phyloP scores from a whole-genome alignment of 2,888 invertebrate species.

The Tetranychus piercei region DNA sequence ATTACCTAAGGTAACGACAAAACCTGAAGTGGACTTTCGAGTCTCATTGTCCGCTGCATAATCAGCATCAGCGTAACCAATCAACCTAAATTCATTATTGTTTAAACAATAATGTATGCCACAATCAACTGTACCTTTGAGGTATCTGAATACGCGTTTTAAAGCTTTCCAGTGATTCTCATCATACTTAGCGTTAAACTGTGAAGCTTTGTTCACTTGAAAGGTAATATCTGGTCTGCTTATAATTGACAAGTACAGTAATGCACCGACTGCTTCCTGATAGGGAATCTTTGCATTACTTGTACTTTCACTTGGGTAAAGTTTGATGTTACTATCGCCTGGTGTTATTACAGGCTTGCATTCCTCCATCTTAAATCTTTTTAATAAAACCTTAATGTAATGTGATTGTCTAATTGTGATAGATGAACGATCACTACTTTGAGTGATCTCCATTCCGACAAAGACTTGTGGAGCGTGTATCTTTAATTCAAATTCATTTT shows the following conservation, averaged over 20 bases:
- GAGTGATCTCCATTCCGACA: conserved; percentile 15
- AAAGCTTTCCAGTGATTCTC: conserved; percentile 13
- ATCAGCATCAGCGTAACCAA: conserved; percentile 24
- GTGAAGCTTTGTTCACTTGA: background rate
- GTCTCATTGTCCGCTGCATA: conserved; percentile 22
- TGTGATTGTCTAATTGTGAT: background rate
- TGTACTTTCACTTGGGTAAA: too few species aligned
- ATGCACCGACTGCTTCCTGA: too few species aligned
- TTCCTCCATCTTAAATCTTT: conserved; percentile 10
- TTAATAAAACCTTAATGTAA: background rate
- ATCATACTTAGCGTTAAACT: background rate
- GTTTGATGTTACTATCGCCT: background rate
- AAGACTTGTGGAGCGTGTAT: background rate
- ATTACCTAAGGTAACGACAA: conserved; percentile 16
- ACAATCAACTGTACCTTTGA: conserved; percentile 8
- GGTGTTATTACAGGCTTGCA: conserved; percentile 2
- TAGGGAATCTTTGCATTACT: too few species aligned
- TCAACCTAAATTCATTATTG: background rate
- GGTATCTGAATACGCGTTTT: conserved; percentile 14
- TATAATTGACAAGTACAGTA: too few species aligned
- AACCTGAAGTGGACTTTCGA: conserved; percentile 24
- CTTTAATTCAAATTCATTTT: conserved; percentile 7
- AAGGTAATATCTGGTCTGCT: background rate
- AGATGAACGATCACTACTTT: background rate
- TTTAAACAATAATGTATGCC: background rate